Conservation (phyloP, 2,888 invertebrate genomes). For the Dinocampus coccinellae region DNA sequence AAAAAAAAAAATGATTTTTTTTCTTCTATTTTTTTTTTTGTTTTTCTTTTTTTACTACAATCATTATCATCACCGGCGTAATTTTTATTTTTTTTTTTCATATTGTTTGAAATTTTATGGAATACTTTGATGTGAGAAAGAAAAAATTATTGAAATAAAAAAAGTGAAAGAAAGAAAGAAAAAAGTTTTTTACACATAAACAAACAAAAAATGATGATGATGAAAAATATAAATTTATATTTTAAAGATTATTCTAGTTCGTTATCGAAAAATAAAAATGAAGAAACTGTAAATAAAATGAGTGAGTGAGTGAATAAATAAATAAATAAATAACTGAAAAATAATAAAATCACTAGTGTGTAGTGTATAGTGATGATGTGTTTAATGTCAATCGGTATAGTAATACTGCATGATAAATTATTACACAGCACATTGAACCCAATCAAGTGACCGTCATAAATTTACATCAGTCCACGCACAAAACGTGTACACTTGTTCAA, state of each 20-base stretch:
- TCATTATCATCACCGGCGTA: too few relatives aligned
- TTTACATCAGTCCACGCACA: conserved; percentile 64
- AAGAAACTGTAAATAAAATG: neutral
- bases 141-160: neutral
- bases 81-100: neutral
- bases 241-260: neutral
- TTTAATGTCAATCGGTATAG: conserved; percentile 14
- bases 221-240: neutral
- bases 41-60: neutral
- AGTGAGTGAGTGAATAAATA: neutral
- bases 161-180: neutral
- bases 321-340: neutral
- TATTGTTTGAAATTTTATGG: neutral
- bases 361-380: conserved; percentile 12
- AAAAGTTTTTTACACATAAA: neutral
- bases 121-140: neutral
- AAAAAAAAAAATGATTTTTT: conserved; percentile 3
- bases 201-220: neutral
- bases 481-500: conserved; percentile 54
- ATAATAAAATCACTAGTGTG: conserved; percentile 3
- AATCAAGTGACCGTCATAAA: conserved; percentile 69
- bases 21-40: neutral
- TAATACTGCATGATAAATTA: conserved; percentile 51
- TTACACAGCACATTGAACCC: conserved; percentile 67
- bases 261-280: neutral